Evolutionary conservation across 37 sponge, comb jelly and placozoan species (phyloP), one percentile per base, ranked within the genome.

Genomic region (Eunapius fragilis): DNA sequence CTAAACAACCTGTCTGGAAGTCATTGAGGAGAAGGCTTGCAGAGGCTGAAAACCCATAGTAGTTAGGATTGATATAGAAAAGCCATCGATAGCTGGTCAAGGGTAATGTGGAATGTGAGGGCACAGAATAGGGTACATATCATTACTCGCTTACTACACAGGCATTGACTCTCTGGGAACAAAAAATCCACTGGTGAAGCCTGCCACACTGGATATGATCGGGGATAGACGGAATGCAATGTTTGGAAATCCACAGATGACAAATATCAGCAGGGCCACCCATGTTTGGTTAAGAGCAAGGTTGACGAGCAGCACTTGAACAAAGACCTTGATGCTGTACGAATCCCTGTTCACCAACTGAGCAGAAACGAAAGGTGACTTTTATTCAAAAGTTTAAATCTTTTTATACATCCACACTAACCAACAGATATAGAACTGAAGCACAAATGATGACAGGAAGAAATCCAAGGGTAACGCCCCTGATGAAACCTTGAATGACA

Each of bases 121-220:
- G 22, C 58, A 58, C 1, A n/a, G 14, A 58, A 17, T 17, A 11
- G 22, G 41, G 5, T 71, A 24, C 33, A 84, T n/a, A n/a, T n/a
- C n/a, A n/a, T n/a, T n/a, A n/a, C n/a, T n/a, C 13, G 67, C 88
- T 79, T 91, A 93, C 91, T 72, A 84, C 69, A 76, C 73, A 25
- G 76, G 79, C 80, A 95, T 88, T 2, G 70, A 75, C 10, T 77
- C 68, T 17, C 78, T 67, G 33, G 95, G 95, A 3, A 95, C 82
- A 76, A 97, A 95, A 88, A 97, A 97, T 10, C 98, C 98, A 80
- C 95, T 90, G 37, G 94, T 93, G 85, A 97, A 97, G 4, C 98
- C 98, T 30, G 90, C 87, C 0, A 94, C 88, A 50, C 86, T 78
- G 9, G 95, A 70, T 19, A 95, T 71, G 58, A 92, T 73, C 0